Evolutionary conservation across 2,113 vertebrate genomes (phyloP).

Genomic region (Helogale parvula): DNA sequence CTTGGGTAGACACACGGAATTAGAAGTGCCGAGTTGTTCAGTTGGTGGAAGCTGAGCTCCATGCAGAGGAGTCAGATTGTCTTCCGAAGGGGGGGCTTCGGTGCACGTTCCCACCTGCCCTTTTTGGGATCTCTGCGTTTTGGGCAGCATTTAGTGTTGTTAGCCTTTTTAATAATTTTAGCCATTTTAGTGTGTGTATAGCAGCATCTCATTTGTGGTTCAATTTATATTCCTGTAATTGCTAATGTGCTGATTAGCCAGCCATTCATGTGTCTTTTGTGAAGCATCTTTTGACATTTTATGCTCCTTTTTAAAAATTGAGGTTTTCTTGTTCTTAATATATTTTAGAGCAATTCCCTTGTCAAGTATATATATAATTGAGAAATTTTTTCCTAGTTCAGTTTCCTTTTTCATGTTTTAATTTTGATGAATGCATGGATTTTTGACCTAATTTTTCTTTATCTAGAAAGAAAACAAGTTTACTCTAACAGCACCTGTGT

Average conservation of each 20-base stretch:
- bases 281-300: not conserved
- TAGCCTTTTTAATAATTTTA: not conserved
- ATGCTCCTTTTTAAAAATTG: not conserved
- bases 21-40: not conserved
- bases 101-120: not conserved
- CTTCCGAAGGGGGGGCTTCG: not conserved
- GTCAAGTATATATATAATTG: not conserved
- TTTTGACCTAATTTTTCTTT: not conserved
- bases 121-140: not conserved
- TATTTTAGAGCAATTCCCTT: constrained; percentile 10
- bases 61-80: not conserved
- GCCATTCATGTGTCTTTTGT: not conserved
- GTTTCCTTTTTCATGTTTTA: not conserved
- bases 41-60: not conserved
- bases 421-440: constrained; percentile 31
- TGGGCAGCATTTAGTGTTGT: not conserved
- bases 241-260: not conserved
- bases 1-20: not conserved
- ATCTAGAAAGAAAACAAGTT: not conserved
- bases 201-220: not conserved
- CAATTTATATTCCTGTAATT: not conserved
- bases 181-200: not conserved
- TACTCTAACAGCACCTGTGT: not conserved
- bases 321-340: not conserved
- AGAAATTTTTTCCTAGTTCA: not conserved